A percentile compares a stretch with the other conserved stretches of the same genome.
Evolutionary conservation across 2,113 vertebrate species (phyloP).

Genomic region (Cryptotis parvus): DNA sequence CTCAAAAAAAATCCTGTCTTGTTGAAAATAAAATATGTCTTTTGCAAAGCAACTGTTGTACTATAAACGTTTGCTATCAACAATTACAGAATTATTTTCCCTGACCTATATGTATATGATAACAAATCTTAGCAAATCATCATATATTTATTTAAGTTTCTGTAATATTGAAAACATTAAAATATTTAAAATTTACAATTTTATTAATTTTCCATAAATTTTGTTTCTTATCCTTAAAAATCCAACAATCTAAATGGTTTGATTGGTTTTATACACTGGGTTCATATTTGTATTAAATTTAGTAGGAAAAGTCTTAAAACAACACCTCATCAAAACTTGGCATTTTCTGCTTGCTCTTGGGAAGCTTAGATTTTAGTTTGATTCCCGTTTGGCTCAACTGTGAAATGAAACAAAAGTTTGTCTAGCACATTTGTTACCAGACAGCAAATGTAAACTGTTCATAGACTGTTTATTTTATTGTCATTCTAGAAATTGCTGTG

Average conservation of each 20-base stretch:
- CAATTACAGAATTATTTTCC: neutral
- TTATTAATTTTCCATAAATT: neutral
- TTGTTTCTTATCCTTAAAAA: neutral
- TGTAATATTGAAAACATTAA: neutral
- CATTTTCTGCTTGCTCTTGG: neutral
- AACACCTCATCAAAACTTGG: too few species aligned
- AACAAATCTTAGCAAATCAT: neutral
- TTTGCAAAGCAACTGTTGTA: conserved; percentile 42
- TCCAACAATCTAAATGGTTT: neutral
- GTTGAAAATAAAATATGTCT: neutral
- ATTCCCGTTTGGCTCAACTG: neutral
- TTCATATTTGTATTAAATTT: neutral
- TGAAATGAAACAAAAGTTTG: neutral
- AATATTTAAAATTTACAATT: neutral
- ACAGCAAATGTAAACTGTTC: neutral
- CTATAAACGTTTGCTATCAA: neutral
- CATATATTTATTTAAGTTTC: neutral
- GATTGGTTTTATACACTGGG: neutral
- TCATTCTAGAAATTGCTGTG: neutral
- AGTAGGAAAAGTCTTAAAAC: neutral
- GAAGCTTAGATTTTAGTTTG: neutral
- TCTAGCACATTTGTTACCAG: neutral
- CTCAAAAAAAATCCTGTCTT: neutral
- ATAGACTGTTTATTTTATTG: neutral
- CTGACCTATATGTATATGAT: neutral